Evolutionary conservation across 2,797 vertebrate species (phyloP), one percentile per base, ranked within the genome.

Genomic region (Oreochromis grahami): DNA sequence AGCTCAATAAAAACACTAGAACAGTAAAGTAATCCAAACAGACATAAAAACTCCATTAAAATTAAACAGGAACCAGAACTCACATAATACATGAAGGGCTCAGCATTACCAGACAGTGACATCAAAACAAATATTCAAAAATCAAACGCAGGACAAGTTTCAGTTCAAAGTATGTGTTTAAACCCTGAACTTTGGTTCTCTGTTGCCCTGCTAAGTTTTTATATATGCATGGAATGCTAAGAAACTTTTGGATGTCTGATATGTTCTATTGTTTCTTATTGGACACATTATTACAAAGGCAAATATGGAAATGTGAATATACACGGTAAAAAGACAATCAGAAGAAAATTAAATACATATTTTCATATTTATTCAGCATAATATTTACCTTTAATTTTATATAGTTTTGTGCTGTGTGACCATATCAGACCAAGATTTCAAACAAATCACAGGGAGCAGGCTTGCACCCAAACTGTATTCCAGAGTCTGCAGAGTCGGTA

Each of bases 391-490:
- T 68, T 24, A 26, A 24, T 17, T 72, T 29, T 29, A 48, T 19
- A 48, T 19, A 32, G 24, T 29, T 72, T 29, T 72, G 24, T 19
- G 8, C n/a, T 48, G 9, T 38, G 48, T 74, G 80, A 86, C 15
- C 8, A 34, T 3, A 36, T 82, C 74, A 68, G 5, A 79, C 17
- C 32, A 58, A 36, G 79, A 82, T 56, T 83, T 80, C 8, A 81
- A 88, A 86, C 79, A 74, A 43, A 51, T 63, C 10, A 32, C 26
- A 55, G 17, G 7, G 56, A 81, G 81, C 11, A 78, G 76, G 82
- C 43, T 55, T n/a, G 2, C 79, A 89, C 56, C 60, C 53, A 86
- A 83, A 84, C 84, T 81, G 82, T 86, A 86, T 82, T 86, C 88
- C 60, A 41, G 83, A 85, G 77, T 84, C 79, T 34, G 48, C 82